Percentiles rank a stretch among this genome's conserved stretches.
Evolutionary conservation across 2,888 invertebrate species (phyloP).

Genomic region (Caenorhabditis angaria): DNA sequence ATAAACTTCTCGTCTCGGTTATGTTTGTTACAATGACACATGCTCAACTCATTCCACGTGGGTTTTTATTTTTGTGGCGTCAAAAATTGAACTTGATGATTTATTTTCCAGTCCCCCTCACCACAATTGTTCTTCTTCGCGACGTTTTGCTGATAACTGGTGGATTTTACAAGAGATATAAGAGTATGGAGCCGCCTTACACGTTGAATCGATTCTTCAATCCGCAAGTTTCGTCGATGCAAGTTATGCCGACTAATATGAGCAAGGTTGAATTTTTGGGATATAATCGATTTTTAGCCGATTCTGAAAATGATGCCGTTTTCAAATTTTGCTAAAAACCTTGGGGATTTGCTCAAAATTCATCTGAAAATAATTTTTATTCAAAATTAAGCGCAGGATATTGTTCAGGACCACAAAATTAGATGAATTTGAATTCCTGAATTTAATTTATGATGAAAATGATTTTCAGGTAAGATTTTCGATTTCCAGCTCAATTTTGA

Average conservation of each 20-base stretch:
- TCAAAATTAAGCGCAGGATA: too few relatives aligned
- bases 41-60: conserved; percentile 84
- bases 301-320: too few relatives aligned
- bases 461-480: too few relatives aligned
- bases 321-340: too few relatives aligned
- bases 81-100: conserved; percentile 12
- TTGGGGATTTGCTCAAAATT: too few relatives aligned
- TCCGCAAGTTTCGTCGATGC: conserved; percentile 68
- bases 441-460: too few relatives aligned
- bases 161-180: conserved; percentile 82
- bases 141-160: conserved; percentile 85
- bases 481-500: too few relatives aligned
- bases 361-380: too few relatives aligned
- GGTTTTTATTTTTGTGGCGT: conserved; percentile 27
- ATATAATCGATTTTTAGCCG: too few relatives aligned
- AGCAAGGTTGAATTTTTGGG: conserved; percentile 82
- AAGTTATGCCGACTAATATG: conserved; percentile 86
- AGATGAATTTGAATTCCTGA: too few relatives aligned
- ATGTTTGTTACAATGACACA: conserved; percentile 87
- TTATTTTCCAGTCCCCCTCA: conserved; percentile 74
- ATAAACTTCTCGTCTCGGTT: conserved; percentile 90
- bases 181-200: conserved; percentile 55
- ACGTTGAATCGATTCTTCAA: conserved; percentile 63
- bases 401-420: too few relatives aligned
- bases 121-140: conserved; percentile 84